A percentile compares a stretch with the other conserved stretches of the same genome.
These are phyloP conservation scores for Orestias chungarensis DNA, from an alignment of 2,797 vertebrate species.

Conservation along the genomic window DNA sequence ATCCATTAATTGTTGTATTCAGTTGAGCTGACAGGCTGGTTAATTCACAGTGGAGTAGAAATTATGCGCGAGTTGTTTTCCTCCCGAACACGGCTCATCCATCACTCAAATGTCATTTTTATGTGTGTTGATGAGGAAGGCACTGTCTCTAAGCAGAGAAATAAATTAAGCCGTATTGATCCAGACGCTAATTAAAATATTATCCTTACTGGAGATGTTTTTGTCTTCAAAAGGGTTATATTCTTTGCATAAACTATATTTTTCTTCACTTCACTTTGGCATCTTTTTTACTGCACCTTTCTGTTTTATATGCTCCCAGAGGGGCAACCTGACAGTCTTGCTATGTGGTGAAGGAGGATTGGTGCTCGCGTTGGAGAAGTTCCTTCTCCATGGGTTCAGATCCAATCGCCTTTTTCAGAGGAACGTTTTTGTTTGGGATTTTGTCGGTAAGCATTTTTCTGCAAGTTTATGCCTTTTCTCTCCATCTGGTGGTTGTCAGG, in stretches of 20 bases:
- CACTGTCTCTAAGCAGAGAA: background rate
- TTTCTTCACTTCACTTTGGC: constrained; percentile 14
- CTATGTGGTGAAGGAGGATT: constrained; percentile 94
- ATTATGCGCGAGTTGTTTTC: constrained; percentile 5
- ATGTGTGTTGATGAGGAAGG: background rate
- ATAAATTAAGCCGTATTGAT: background rate
- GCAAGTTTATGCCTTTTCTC: constrained; percentile 15
- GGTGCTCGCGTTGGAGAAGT: constrained; percentile 91
- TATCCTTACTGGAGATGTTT: background rate
- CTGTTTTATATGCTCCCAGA: constrained; percentile 76
- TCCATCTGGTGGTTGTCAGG: constrained; percentile 47
- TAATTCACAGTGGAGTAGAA: constrained; percentile 13
- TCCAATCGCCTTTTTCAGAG: constrained; percentile 94
- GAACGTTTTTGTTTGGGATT: constrained; percentile 97
- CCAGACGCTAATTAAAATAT: background rate
- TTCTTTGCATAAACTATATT: background rate
- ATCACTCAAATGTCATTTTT: background rate
- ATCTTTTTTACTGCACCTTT: constrained; percentile 18
- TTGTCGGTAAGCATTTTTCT: constrained; percentile 85
- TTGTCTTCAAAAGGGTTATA: background rate
- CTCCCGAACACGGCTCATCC: constrained; percentile 10
- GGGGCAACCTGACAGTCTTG: constrained; percentile 91
- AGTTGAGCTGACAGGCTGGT: constrained; percentile 7
- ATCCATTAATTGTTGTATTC: constrained; percentile 12
- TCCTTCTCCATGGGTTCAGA: constrained; percentile 94